Base-by-base conservation (phyloP, 1,140 invertebrate genomes). In the Pachyrhynchus sulphureomaculatus region DNA sequence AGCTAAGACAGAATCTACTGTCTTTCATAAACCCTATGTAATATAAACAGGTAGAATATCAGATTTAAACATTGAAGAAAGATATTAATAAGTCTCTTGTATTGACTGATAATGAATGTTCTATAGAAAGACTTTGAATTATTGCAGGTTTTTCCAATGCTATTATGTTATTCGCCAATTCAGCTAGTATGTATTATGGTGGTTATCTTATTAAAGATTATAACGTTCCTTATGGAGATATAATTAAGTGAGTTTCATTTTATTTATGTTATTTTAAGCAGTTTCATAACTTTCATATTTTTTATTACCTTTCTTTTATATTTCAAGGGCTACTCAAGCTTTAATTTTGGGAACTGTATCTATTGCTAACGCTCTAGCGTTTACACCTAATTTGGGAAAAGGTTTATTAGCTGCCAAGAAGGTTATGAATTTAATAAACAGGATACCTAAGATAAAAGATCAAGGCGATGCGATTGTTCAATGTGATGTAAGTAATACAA, bases 321-420 rank as follows among this genome's bases (percentile, higher is more conserved):
- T 41, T 69, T 72, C 52, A 39, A 92, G 90, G 73, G 90, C 95
- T n/a, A 90, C 90, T 12, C 88, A 92, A 72, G 85, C 90, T 0
- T 77, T 96, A 10, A 86, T 95, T 36, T 90, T 94, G 71, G 93
- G 92, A 2, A 89, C 90, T 0, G 91, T 90, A 85, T 90, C 92
- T 83, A 81, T 95, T 70, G 92, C 91, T 0, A 89, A 93, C 71
- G 87, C 91, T 0, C 75, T 92, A 17, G 88, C 91, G 0, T 93
- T 91, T 72, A 89, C 91, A 1, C 92, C 93, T 0, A 95, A 95
- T 75, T 91, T 93, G 67, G 87, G 88, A 49, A 91, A 89, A 68
- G 93, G 91, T 2, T 86, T 91, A 66, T 74, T 87, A 13, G 90
- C 94, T 0, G 92, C 93, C 0, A 85, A 84, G 0, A 82, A 86